A percentile compares a stretch with the other conserved stretches of the same genome.
These are phyloP conservation scores for Cephonodes hylas DNA, from an alignment of 2,888 invertebrate genomes.

Conservation along the genomic window DNA sequence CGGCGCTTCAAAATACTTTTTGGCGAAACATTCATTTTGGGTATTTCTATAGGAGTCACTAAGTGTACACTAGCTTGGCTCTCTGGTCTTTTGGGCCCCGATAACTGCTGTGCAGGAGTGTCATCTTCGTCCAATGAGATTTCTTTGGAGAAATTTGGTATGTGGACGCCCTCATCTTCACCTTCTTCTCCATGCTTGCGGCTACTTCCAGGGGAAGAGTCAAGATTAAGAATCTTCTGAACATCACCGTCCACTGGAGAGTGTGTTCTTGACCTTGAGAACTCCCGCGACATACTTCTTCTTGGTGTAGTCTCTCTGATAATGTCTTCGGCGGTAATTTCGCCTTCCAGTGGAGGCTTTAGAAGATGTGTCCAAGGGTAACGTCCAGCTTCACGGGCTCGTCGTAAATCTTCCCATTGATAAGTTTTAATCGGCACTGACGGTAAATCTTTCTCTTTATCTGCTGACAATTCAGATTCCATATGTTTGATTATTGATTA, in stretches of 20 bases:
- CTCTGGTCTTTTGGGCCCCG: conserved; percentile 42
- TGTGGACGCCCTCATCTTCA: conserved; percentile 68
- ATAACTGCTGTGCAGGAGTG: conserved; percentile 47
- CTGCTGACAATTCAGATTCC: conserved; percentile 80
- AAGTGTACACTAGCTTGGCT: conserved; percentile 51
- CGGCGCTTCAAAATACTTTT: conserved; percentile 80
- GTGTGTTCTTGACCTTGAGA: conserved; percentile 69
- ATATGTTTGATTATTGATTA: conserved; percentile 59
- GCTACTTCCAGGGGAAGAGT: conserved; percentile 77
- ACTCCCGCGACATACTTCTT: conserved; percentile 75
- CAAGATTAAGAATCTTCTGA: conserved; percentile 71
- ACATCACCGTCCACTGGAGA: conserved; percentile 61
- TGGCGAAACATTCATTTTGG: conserved; percentile 65
- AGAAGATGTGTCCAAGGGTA: conserved; percentile 91
- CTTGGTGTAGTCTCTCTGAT: conserved; percentile 69
- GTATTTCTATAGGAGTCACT: conserved; percentile 54
- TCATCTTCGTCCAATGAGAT: conserved; percentile 74
- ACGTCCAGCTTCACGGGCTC: conserved; percentile 85
- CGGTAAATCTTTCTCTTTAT: conserved; percentile 77
- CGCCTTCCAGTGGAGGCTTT: conserved; percentile 82
- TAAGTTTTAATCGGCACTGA: conserved; percentile 88
- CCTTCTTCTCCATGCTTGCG: conserved; percentile 73
- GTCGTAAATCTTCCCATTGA: conserved; percentile 89
- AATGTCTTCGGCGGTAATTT: conserved; percentile 76
- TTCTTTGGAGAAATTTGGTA: conserved; percentile 77